Evolutionary conservation across 2,888 invertebrate species (phyloP), one percentile per base, ranked within the genome.

Genomic region (Ormyrus labotus): DNA sequence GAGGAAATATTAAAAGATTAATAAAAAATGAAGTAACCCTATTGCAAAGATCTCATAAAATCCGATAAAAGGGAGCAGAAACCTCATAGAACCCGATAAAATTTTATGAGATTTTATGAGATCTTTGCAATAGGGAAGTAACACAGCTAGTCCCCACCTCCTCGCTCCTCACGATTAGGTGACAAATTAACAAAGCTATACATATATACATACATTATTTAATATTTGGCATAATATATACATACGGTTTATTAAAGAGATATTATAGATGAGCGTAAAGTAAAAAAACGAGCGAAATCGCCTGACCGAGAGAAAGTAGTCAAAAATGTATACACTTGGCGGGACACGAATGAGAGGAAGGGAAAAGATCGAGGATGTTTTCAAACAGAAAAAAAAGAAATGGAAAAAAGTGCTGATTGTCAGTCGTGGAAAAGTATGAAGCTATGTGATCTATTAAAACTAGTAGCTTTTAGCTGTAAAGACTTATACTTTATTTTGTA

Each of bases 391-490:
- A 84, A 82, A 5, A 58, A 19, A 63, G 10, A 13, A 65, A 34
- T 48, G 9, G 34, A 5, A 3, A 11, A 45, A 69, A 64, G n/a
- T 8, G 64, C 11, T 75, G 73, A 73, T 69, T 80, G 76, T 75
- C 70, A 65, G 63, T 81, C 85, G 86, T 84, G 84, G 85, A 83
- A 87, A 88, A 89, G 88, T 90, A 89, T 89, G 87, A 90, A 90
- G 90, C 89, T 90, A 90, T 90, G 90, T 90, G 90, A 90, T 90
- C 90, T 88, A 88, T 89, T 88, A 84, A 83, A 87, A 89, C 87
- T 90, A 90, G 90, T 90, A 90, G 90, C 90, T 90, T 90, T 90
- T 90, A 90, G 90, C 88, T 90, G 90, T 90, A 89, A 90, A 90
- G 89, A 90, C 89, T 90, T 90, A 89, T 89, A 90, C 89, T 89